Evolutionary conservation across 2,113 vertebrate genomes (phyloP).

Genomic region (Pyxicephalus adspersus): DNA sequence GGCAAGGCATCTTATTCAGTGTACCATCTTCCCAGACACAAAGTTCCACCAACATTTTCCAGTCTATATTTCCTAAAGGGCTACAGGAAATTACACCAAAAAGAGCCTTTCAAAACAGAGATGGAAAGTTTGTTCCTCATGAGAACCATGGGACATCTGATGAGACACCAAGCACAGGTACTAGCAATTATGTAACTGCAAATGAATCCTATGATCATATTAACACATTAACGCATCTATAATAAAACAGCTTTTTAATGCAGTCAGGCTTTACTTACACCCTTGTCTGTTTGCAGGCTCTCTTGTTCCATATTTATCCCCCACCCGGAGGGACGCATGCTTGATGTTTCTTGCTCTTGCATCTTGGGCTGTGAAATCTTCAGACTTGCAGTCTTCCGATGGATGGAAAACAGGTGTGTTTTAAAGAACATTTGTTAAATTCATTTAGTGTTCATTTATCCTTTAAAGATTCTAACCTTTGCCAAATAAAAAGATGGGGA

Average conservation of each 20-base stretch:
- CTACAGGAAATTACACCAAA: neutral
- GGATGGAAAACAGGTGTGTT: constrained; percentile 90
- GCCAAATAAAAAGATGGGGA: too few species aligned
- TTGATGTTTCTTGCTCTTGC: constrained; percentile 92
- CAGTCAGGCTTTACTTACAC: constrained; percentile 17
- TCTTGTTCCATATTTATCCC: constrained; percentile 62
- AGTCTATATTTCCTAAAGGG: constrained; percentile 40
- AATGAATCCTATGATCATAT: neutral
- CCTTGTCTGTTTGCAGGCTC: constrained; percentile 39
- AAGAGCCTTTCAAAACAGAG: neutral
- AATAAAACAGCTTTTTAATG: neutral
- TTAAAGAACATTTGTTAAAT: neutral
- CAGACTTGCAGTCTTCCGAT: constrained; percentile 84
- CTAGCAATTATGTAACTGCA: neutral
- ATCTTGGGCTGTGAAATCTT: constrained; percentile 91
- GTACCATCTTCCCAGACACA: constrained; percentile 51
- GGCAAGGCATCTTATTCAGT: constrained; percentile 20
- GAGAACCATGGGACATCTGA: neutral
- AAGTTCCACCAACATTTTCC: constrained; percentile 58
- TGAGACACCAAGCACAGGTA: constrained; percentile 76
- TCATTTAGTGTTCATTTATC: neutral
- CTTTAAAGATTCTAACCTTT: too few species aligned
- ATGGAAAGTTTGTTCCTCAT: neutral
- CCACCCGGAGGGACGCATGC: constrained; percentile 86
- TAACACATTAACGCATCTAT: neutral